phyloP scores from a whole-genome alignment of 2,797 vertebrate genomes.

The Numenius phaeopus region DNA sequence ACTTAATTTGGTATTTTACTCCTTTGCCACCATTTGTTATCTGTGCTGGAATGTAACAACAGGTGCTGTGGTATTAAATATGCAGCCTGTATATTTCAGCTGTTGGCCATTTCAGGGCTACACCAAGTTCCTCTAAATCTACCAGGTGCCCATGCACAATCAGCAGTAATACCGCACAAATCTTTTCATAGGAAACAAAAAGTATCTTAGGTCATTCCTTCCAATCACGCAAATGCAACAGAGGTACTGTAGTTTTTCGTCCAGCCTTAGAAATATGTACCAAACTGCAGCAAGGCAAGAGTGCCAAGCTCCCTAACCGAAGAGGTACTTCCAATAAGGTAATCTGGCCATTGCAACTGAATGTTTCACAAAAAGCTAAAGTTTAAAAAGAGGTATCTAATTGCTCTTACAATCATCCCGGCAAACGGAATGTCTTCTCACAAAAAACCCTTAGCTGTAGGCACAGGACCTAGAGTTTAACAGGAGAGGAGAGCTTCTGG shows the following conservation, averaged over 20 bases:
- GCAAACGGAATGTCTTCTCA: not conserved
- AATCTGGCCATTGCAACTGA: not conserved
- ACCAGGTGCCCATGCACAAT: not conserved
- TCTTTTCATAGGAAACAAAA: not conserved
- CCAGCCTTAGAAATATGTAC: not conserved
- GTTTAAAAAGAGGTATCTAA: not conserved
- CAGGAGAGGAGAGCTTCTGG: not conserved
- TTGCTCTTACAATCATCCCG: not conserved
- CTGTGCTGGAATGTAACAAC: constrained; percentile 62
- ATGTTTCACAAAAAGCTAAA: not conserved
- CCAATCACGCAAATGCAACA: not conserved
- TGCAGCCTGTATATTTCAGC: constrained; percentile 45
- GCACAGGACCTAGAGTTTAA: not conserved
- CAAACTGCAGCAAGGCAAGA: not conserved
- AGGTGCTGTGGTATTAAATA: constrained; percentile 56
- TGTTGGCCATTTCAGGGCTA: constrained; percentile 25
- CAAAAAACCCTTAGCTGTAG: not conserved
- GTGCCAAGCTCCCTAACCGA: not conserved
- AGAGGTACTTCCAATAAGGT: not conserved
- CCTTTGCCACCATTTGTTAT: constrained; percentile 55
- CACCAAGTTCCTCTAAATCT: not conserved
- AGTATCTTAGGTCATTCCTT: not conserved
- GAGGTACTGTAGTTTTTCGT: not conserved
- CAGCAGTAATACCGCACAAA: not conserved
- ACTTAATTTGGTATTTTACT: constrained; percentile 40